Conservation (phyloP, 2,797 vertebrate genomes). For the Lagorchestes hirsutus region DNA sequence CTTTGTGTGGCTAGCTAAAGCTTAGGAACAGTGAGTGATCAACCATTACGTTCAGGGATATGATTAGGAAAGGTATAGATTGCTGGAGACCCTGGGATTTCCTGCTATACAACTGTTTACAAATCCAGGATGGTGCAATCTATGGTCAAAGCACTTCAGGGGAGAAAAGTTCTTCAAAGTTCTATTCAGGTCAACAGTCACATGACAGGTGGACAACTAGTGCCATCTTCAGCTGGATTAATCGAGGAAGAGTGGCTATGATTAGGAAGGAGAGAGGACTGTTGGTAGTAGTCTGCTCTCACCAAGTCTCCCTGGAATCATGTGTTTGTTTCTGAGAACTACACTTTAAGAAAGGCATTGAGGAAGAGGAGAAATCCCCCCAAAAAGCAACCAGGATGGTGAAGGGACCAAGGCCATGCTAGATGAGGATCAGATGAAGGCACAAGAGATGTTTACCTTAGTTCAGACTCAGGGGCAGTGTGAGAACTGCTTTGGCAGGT, state of each 20-base stretch:
- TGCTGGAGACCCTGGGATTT: neutral
- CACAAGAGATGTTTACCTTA: neutral
- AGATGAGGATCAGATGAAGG: neutral
- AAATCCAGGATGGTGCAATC: neutral
- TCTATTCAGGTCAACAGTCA: neutral
- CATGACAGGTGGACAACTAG: neutral
- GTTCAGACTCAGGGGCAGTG: neutral
- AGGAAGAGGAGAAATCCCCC: neutral
- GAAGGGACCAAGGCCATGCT: neutral
- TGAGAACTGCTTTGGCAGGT: neutral
- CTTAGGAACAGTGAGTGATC: neutral
- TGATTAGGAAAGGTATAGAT: neutral
- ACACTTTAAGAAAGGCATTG: neutral
- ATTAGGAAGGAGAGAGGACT: neutral
- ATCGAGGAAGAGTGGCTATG: neutral
- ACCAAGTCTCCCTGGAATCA: neutral
- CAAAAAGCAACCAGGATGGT: neutral
- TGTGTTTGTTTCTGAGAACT: neutral
- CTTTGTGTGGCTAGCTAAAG: neutral
- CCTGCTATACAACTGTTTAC: neutral
- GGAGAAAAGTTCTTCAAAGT: neutral
- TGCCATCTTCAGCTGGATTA: neutral
- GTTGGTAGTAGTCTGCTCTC: neutral
- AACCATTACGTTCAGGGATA: neutral
- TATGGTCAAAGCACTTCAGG: neutral